These are phyloP conservation scores for Micromesistius poutassou DNA, from an alignment of 2,797 vertebrate genomes.

Conservation along the genomic window DNA sequence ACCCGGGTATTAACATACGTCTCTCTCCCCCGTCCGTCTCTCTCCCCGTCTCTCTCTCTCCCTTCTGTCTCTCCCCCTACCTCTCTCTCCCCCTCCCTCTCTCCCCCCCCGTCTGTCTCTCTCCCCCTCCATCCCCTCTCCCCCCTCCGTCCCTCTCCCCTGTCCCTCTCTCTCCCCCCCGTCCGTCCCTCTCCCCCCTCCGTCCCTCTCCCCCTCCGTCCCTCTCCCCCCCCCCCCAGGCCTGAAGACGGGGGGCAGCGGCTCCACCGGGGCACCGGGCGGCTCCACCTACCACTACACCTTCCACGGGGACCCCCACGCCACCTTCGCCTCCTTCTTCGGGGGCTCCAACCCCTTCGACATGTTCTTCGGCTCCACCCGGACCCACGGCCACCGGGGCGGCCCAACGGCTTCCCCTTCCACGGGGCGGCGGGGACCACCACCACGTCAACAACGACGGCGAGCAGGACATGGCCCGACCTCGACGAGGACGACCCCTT, in stretches of 20 bases:
- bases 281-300: constrained; percentile 92
- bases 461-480: constrained; percentile 72
- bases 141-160: no score
- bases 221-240: constrained; percentile 64
- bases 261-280: constrained; percentile 84
- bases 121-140: no score
- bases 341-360: constrained; percentile 97
- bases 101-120: no score
- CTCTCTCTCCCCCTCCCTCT: no score
- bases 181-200: no score
- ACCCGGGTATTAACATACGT: no score
- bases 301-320: constrained; percentile 96
- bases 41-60: not conserved
- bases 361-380: constrained; percentile 92
- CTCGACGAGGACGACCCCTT: constrained; percentile 88
- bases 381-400: constrained; percentile 68
- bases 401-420: constrained; percentile 80
- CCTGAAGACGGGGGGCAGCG: constrained; percentile 90
- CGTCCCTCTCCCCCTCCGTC: no score
- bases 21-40: constrained; percentile 1
- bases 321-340: constrained; percentile 97
- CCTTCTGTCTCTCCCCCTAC: no score
- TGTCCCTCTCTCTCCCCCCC: no score
- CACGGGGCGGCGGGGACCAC: constrained; percentile 44
- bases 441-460: constrained; percentile 68